phyloP scores from a whole-genome alignment of 2,888 invertebrate species.

The Drosophila barbarae region DNA sequence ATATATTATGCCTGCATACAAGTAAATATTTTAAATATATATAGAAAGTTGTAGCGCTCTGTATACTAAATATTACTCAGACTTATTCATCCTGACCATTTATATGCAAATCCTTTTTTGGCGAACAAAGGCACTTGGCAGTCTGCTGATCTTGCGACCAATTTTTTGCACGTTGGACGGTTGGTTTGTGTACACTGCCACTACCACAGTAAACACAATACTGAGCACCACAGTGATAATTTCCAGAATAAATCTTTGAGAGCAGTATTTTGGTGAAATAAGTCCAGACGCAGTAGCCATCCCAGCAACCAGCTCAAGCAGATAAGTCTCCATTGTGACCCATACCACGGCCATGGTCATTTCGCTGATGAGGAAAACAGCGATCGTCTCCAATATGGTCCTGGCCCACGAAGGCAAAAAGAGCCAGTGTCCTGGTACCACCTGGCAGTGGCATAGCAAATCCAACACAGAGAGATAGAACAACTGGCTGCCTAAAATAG shows the following conservation, averaged over 20 bases:
- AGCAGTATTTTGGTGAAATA: background rate
- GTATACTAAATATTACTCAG: no score
- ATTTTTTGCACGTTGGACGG: background rate
- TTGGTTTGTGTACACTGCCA: conserved; percentile 8
- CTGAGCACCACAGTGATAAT: background rate
- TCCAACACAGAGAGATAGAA: conserved; percentile 40
- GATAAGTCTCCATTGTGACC: conserved; percentile 1
- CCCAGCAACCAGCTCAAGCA: background rate
- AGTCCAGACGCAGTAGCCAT: background rate
- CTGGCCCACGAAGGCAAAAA: background rate
- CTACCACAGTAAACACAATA: background rate
- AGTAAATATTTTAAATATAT: no score
- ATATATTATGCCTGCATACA: no score
- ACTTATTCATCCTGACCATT: no score
- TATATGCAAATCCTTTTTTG: no score
- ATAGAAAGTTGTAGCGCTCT: no score
- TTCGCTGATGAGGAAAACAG: conserved; percentile 22
- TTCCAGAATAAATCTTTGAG: background rate
- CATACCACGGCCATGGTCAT: conserved; percentile 2
- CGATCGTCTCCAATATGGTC: conserved; percentile 19
- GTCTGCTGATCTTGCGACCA: background rate
- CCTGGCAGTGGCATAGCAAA: conserved; percentile 1
- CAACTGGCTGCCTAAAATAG: conserved; percentile 10
- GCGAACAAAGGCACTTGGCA: background rate
- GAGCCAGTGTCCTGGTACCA: conserved; percentile 16